phyloP scores from a whole-genome alignment of 2,888 invertebrate genomes.

The Nomada fucata region DNA sequence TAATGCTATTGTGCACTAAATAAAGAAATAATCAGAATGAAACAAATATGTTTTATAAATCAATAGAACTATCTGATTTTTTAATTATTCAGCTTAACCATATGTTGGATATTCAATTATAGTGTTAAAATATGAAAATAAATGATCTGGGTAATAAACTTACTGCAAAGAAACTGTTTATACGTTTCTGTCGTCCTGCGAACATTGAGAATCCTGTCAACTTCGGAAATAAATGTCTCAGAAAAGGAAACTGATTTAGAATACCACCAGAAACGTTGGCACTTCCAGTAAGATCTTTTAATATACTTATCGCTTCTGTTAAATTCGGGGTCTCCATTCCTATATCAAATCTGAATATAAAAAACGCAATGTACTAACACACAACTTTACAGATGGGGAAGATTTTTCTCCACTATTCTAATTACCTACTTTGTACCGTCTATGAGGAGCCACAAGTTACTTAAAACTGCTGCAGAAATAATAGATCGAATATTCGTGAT shows the following conservation, averaged over 20 bases:
- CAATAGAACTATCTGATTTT: too few relatives aligned
- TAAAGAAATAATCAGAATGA: too few relatives aligned
- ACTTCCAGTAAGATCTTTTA: conserved; percentile 86
- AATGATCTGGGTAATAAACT: neutral
- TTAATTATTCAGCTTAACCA: too few relatives aligned
- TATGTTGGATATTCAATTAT: neutral
- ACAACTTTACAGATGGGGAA: neutral
- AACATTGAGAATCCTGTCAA: conserved; percentile 87
- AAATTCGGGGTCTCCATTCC: conserved; percentile 85
- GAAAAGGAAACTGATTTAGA: conserved; percentile 88
- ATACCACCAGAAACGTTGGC: conserved; percentile 88
- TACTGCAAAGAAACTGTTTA: conserved; percentile 82
- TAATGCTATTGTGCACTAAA: too few relatives aligned
- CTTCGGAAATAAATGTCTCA: conserved; percentile 87
- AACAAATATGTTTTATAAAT: too few relatives aligned
- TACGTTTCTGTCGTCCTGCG: conserved; percentile 84
- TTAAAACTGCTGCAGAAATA: conserved; percentile 85
- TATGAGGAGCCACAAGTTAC: conserved; percentile 89
- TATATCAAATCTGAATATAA: conserved; percentile 84
- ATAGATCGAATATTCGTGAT: conserved; percentile 82
- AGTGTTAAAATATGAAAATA: neutral
- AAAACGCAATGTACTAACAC: neutral
- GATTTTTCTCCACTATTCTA: neutral
- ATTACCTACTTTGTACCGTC: conserved; percentile 86
- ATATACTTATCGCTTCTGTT: conserved; percentile 86